These are phyloP conservation scores for Idaea dimidiata DNA, from an alignment of 2,888 invertebrate genomes.

Conservation along the genomic window DNA sequence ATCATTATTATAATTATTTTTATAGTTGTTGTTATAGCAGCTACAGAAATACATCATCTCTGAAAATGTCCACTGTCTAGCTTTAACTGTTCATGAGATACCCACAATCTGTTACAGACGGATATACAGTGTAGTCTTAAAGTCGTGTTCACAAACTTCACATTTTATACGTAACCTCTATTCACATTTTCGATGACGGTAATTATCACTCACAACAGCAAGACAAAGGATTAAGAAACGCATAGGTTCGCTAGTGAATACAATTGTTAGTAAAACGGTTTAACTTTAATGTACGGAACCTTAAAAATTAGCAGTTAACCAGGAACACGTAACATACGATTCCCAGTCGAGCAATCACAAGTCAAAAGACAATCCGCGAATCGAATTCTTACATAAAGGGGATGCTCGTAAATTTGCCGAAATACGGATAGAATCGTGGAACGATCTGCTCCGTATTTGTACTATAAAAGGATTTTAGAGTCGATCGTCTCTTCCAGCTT, in stretches of 20 bases:
- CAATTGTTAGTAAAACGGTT: neutral
- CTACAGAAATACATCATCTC: no score
- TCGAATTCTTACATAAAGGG: neutral
- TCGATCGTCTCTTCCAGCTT: neutral
- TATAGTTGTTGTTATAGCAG: no score
- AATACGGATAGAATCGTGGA: neutral
- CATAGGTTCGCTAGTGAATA: neutral
- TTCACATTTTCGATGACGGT: no score
- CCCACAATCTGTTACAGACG: no score
- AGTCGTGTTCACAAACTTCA: no score
- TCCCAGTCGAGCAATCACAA: neutral
- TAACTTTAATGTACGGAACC: neutral
- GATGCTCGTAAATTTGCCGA: neutral
- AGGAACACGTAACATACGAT: neutral
- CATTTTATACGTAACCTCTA: no score
- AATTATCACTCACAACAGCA: no score
- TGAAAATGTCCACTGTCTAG: no score
- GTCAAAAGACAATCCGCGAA: neutral
- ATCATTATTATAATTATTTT: no score
- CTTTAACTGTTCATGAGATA: no score
- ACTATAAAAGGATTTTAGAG: neutral
- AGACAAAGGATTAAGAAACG: no score
- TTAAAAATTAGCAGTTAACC: neutral
- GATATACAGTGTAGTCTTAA: no score
- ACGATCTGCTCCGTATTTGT: neutral